Evolutionary conservation across 2,888 invertebrate species (phyloP).

Genomic region (Chrysolina oricalcia): DNA sequence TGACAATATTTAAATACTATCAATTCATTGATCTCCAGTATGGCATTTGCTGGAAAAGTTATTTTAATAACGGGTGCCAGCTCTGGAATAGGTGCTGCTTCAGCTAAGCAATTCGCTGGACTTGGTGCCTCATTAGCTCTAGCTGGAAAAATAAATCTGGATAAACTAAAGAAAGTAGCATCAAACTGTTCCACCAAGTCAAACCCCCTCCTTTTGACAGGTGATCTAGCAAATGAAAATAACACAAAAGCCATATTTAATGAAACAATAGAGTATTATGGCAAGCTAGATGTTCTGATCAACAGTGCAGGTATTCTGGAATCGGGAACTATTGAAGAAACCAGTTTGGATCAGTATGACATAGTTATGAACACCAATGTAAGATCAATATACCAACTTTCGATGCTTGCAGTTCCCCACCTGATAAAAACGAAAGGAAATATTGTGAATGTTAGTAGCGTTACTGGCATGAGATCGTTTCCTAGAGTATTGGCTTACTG

Average conservation of each 20-base stretch:
- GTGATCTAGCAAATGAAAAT: constrained; percentile 83
- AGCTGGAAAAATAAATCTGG: constrained; percentile 81
- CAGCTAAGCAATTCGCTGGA: constrained; percentile 84
- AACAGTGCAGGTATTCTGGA: constrained; percentile 86
- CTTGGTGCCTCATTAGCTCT: constrained; percentile 84
- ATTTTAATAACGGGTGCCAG: constrained; percentile 87
- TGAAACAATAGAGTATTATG: constrained; percentile 82
- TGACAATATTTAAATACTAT: no score
- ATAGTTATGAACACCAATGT: constrained; percentile 92
- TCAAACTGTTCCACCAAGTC: constrained; percentile 73
- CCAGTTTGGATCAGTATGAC: constrained; percentile 90
- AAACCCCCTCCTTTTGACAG: constrained; percentile 77
- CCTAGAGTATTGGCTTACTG: constrained; percentile 92
- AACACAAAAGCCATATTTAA: constrained; percentile 83
- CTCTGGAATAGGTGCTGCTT: constrained; percentile 89
- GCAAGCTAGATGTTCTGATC: constrained; percentile 86
- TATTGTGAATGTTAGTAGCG: constrained; percentile 96
- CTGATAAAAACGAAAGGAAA: constrained; percentile 84
- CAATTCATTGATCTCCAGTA: constrained; percentile 47
- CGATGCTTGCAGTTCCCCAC: constrained; percentile 91
- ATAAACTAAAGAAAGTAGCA: constrained; percentile 79
- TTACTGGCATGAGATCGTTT: constrained; percentile 92
- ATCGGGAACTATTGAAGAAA: constrained; percentile 87
- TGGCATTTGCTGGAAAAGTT: constrained; percentile 81
- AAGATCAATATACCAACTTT: constrained; percentile 86